Evolutionary conservation across 2,113 vertebrate species (phyloP).

Genomic region (Phoxinus phoxinus): DNA sequence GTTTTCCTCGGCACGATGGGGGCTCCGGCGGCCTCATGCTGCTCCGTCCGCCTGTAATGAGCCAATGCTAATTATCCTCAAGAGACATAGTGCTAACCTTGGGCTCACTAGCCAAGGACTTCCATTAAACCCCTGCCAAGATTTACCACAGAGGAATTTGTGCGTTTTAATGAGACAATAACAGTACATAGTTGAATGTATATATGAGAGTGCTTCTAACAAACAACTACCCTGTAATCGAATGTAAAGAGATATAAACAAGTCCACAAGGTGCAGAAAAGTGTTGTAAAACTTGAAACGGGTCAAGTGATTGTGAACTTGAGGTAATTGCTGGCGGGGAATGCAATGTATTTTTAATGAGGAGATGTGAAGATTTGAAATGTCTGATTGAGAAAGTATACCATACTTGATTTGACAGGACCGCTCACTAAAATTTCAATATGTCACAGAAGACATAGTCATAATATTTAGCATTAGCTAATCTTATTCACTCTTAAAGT

Average conservation of each 20-base stretch:
- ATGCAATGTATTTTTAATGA: neutral
- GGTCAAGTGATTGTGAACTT: neutral
- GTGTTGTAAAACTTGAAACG: neutral
- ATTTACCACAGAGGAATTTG: slow-evolving; percentile 46
- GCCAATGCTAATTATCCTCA: slow-evolving; percentile 57
- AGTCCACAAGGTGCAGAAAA: neutral
- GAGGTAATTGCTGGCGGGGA: neutral
- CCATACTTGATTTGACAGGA: too few species aligned
- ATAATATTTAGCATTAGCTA: neutral
- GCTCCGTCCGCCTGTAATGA: slow-evolving; percentile 50
- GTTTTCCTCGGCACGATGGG: neutral
- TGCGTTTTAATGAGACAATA: slow-evolving; percentile 57
- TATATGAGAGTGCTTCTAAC: slow-evolving; percentile 17
- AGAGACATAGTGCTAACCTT: slow-evolving; percentile 53
- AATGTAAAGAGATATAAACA: neutral
- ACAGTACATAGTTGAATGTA: slow-evolving; percentile 22
- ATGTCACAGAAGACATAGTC: neutral
- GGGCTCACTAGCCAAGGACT: slow-evolving; percentile 59
- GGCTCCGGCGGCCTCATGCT: neutral
- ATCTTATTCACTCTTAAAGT: neutral
- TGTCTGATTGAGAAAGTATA: too few species aligned
- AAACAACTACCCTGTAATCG: neutral
- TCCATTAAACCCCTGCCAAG: slow-evolving; percentile 46
- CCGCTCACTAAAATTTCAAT: too few species aligned
- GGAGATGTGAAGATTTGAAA: neutral